phyloP scores from a whole-genome alignment of 2,113 vertebrate species.

The Pelecanoides urinatrix region DNA sequence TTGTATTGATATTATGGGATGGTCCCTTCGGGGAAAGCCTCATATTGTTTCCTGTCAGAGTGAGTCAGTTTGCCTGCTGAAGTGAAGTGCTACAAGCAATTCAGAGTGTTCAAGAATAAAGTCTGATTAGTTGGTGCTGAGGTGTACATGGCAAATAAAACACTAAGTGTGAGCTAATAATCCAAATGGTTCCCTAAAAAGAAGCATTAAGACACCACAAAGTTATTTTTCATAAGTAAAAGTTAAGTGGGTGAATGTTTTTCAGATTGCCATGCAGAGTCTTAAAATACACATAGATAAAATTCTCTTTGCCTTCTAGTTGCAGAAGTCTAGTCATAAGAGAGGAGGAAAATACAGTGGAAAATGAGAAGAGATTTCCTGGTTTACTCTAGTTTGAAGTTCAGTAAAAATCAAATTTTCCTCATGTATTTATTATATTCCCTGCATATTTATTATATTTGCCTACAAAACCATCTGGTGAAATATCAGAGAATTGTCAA shows the following conservation, averaged over 20 bases:
- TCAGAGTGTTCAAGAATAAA: conserved; percentile 50
- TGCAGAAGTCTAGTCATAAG: not conserved
- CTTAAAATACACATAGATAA: not conserved
- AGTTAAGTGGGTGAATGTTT: conserved; percentile 2
- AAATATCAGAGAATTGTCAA: not conserved
- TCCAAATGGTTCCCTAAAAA: conserved; percentile 36
- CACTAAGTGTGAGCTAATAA: conserved; percentile 30
- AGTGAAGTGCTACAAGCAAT: conserved; percentile 49
- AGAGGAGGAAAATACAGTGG: not conserved
- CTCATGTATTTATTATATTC: not conserved
- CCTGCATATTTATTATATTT: not conserved
- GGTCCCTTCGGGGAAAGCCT: conserved; percentile 40
- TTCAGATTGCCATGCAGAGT: not conserved
- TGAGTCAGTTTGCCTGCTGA: conserved; percentile 50
- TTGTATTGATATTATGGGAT: conserved; percentile 43
- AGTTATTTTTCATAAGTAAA: conserved; percentile 34
- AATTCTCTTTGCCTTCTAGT: not conserved
- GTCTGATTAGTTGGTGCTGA: conserved; percentile 33
- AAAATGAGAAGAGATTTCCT: not conserved
- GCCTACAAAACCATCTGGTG: not conserved
- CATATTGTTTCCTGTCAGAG: conserved; percentile 34
- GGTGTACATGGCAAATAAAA: conserved; percentile 43
- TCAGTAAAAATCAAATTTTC: not conserved
- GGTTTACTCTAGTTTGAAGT: not conserved
- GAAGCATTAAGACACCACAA: not conserved